Evolutionary conservation across 2,888 invertebrate genomes (phyloP).

Genomic region (Leptinotarsa rubiginosa): DNA sequence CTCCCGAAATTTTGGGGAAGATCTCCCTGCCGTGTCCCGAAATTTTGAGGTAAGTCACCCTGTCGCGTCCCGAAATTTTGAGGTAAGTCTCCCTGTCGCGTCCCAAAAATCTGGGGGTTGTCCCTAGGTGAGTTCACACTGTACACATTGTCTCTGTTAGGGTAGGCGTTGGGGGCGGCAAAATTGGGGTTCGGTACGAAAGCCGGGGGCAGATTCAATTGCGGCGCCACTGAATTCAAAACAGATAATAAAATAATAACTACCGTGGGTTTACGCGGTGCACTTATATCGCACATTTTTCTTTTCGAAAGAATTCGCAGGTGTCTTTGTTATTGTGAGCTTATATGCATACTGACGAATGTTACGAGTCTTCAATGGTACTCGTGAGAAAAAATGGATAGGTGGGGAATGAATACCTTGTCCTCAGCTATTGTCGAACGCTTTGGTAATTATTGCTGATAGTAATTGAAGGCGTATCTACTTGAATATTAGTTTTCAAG

Average conservation of each 20-base stretch:
- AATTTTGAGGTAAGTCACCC: conserved; percentile 30
- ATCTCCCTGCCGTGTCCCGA: not conserved
- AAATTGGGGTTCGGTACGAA: conserved; percentile 48
- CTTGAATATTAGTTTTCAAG: conserved; percentile 31
- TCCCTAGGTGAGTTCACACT: conserved; percentile 37
- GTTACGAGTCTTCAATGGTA: conserved; percentile 55
- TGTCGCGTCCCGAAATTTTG: conserved; percentile 38
- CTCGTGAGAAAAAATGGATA: conserved; percentile 59
- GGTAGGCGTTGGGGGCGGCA: conserved; percentile 50
- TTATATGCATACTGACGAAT: conserved; percentile 58
- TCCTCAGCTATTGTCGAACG: conserved; percentile 50
- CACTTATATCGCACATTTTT: conserved; percentile 61
- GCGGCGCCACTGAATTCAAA: conserved; percentile 24
- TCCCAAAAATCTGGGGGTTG: conserved; percentile 33
- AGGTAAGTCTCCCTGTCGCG: conserved; percentile 27
- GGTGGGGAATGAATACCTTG: conserved; percentile 59
- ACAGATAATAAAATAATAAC: conserved; percentile 28
- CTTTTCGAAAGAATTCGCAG: conserved; percentile 23
- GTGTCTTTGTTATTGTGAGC: conserved; percentile 51
- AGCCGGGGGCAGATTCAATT: conserved; percentile 36
- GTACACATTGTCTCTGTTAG: conserved; percentile 26
- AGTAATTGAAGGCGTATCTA: conserved; percentile 19
- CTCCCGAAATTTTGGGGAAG: conserved; percentile 33
- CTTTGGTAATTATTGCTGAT: conserved; percentile 1
- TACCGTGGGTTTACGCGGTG: conserved; percentile 51